Percentiles rank a stretch among this genome's conserved stretches.
Evolutionary conservation across 1,140 invertebrate genomes (phyloP).

Genomic region (Mactra quadrangularis): DNA sequence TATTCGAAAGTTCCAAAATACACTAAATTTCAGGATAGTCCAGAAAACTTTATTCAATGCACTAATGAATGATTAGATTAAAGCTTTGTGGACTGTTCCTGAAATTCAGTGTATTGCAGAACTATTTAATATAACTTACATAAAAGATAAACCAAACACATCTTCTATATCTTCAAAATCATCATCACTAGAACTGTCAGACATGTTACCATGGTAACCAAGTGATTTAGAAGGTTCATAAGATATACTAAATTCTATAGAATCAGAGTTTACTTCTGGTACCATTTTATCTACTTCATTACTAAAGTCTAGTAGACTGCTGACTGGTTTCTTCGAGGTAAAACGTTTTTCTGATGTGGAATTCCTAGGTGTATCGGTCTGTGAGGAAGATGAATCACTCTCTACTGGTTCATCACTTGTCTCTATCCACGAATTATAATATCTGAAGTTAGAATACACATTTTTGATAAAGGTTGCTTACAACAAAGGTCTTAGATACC

Average conservation of each 20-base stretch:
- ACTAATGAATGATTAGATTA: too few species aligned
- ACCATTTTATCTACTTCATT: conserved; percentile 75
- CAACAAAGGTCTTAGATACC: too few species aligned
- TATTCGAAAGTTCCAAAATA: too few species aligned
- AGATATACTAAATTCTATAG: conserved; percentile 89
- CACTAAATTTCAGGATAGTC: too few species aligned
- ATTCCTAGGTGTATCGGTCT: conserved; percentile 56
- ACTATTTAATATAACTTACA: too few species aligned
- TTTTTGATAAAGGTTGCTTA: not conserved
- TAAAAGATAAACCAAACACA: conserved; percentile 75
- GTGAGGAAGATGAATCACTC: conserved; percentile 72
- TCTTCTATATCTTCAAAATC: conserved; percentile 81
- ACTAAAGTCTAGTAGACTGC: conserved; percentile 60
- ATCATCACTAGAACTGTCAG: conserved; percentile 83
- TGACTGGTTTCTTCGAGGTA: conserved; percentile 63
- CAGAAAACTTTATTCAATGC: too few species aligned
- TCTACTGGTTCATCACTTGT: conserved; percentile 82
- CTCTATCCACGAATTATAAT: conserved; percentile 99
- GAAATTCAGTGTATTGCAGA: too few species aligned
- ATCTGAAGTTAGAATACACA: conserved; percentile 83
- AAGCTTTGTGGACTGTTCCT: too few species aligned
- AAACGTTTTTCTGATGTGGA: conserved; percentile 56
- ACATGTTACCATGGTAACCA: conserved; percentile 62
- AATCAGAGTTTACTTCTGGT: conserved; percentile 82
- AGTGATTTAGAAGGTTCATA: conserved; percentile 81